Evolutionary conservation across 2,888 invertebrate species (phyloP), one percentile per base, ranked within the genome.

Genomic region (Ornithoptera alexandrae): DNA sequence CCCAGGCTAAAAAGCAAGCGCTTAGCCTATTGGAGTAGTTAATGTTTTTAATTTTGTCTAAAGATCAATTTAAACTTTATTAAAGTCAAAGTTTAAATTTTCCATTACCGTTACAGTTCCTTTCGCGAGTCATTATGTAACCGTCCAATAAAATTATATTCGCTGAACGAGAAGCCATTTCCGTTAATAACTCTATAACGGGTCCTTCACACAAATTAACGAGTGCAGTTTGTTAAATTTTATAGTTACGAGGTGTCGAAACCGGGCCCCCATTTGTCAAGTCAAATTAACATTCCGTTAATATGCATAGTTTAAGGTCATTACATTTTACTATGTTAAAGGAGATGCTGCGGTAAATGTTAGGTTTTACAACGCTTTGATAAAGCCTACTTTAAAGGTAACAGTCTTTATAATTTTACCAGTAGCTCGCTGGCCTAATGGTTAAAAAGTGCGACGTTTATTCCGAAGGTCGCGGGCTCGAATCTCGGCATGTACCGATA

Each of bases 171-270:
- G 30, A 63, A 68, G 30, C 20, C 60, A 64, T 61, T 69, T 56
- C 42, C 60, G 12, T 67, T 68, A 63, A 68, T 20, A 56, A 4
- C 42, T 24, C 53, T 56, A 56, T 62, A 68, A 24, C n/a, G 53
- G 24, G 24, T 24, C 64, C 58, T 64, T 65, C 20, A 65, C n/a
- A 24, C 57, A 60, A 69, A 69, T 65, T 61, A 65, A 22, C 56
- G 56, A 61, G 42, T 61, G 24, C 60, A 63, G 68, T 56, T 64
- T 60, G 61, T 65, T 61, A 56, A 65, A 60, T 69, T 65, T 69
- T 61, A 69, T 61, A 65, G 39, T 56, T 22, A 46, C 56, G n/a
- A 12, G 60, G n/a, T 63, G 59, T 62, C 30, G 50, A 60, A 58
- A 68, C 20, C 39, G n/a, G 60, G 53, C 53, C 24, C 39, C n/a